Percentiles rank a stretch among this genome's conserved stretches.
These are phyloP conservation scores for Diuraphis noxia DNA, from an alignment of 1,140 invertebrate genomes.

Conservation along the genomic window DNA sequence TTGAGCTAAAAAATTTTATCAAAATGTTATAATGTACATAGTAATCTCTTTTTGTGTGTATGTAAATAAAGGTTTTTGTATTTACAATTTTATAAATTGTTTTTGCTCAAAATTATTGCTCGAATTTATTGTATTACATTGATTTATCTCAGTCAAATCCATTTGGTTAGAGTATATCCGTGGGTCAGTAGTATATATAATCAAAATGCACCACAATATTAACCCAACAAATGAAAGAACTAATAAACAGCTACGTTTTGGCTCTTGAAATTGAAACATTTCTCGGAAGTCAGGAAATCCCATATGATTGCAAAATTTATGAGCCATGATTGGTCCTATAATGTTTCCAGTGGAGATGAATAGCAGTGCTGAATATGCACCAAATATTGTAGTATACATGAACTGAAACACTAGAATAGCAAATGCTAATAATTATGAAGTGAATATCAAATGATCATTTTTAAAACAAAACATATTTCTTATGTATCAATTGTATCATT, in stretches of 20 bases:
- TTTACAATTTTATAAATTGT: conserved; percentile 13
- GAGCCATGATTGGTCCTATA: conserved; percentile 82
- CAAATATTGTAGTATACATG: conserved; percentile 88
- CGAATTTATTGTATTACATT: conserved; percentile 33
- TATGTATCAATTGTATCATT: not conserved
- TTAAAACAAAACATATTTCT: not conserved
- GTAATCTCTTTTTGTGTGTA: conserved; percentile 9
- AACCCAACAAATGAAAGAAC: conserved; percentile 77
- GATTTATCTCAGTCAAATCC: conserved; percentile 61
- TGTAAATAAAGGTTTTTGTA: conserved; percentile 42
- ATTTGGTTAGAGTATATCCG: conserved; percentile 74
- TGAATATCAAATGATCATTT: not conserved
- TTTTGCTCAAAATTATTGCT: conserved; percentile 1
- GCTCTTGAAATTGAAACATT: conserved; percentile 70
- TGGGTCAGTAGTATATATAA: conserved; percentile 79
- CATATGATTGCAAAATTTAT: conserved; percentile 96
- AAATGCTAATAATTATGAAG: not conserved
- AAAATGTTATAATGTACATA: conserved; percentile 19
- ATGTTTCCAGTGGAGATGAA: conserved; percentile 86
- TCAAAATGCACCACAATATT: conserved; percentile 74
- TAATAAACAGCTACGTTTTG: conserved; percentile 68
- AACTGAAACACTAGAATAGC: conserved; percentile 80
- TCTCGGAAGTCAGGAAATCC: conserved; percentile 88
- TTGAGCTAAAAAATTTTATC: not conserved
- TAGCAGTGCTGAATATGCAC: conserved; percentile 88